Evolutionary conservation across 1,140 invertebrate genomes (phyloP).

Genomic region (Drosophila tani): DNA sequence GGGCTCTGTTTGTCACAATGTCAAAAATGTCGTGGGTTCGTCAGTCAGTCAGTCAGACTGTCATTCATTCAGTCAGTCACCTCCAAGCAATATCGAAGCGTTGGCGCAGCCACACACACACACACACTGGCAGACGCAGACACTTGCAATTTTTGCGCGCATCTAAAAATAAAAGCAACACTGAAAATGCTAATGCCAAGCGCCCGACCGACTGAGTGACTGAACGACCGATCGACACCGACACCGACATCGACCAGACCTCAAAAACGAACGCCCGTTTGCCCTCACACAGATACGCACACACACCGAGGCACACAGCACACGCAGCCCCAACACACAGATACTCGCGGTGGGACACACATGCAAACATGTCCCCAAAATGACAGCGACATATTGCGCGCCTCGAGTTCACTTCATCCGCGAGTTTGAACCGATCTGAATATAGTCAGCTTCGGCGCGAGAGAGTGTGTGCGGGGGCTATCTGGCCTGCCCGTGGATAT

Average conservation of each 20-base stretch:
- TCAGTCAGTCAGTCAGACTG: conserved; percentile 10
- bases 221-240: conserved; percentile 57
- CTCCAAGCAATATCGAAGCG: conserved; percentile 48
- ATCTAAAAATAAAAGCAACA: conserved; percentile 66
- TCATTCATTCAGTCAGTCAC: conserved; percentile 46
- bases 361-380: conserved; percentile 44
- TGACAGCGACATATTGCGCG: conserved; percentile 54
- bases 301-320: neutral
- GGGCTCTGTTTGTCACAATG: conserved; percentile 64
- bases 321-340: conserved; percentile 25
- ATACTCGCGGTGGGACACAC: conserved; percentile 5
- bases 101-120: conserved; percentile 33
- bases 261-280: conserved; percentile 53
- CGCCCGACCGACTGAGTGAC: conserved; percentile 50
- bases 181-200: conserved; percentile 59
- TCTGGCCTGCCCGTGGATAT: conserved; percentile 15
- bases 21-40: conserved; percentile 60
- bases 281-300: conserved; percentile 42
- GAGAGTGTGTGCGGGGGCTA: conserved; percentile 27
- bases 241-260: conserved; percentile 52
- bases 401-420: conserved; percentile 50
- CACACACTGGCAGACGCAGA: conserved; percentile 23
- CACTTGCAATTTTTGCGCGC: conserved; percentile 78
- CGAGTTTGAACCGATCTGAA: conserved; percentile 50
- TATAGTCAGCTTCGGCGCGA: conserved; percentile 32